Percentiles rank a stretch among this genome's conserved stretches.
Evolutionary conservation across 2,888 invertebrate species (phyloP).

Genomic region (Diaphora mendica): DNA sequence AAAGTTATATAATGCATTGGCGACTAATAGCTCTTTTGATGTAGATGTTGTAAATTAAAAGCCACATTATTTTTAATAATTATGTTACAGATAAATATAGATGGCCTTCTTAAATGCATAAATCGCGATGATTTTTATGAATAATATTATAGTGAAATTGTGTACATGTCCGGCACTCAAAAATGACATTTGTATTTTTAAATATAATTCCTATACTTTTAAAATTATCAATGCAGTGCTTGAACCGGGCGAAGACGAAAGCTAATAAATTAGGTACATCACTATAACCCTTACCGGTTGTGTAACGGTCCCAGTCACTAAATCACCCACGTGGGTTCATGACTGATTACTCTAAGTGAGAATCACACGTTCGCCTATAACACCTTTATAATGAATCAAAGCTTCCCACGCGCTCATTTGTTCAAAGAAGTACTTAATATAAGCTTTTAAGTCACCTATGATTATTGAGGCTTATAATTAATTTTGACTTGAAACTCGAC

Average conservation of each 20-base stretch:
- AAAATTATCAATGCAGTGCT: too few relatives aligned
- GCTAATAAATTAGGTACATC: background rate
- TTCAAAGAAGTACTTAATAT: conserved; percentile 31
- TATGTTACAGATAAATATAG: too few relatives aligned
- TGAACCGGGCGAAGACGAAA: too few relatives aligned
- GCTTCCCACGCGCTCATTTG: conserved; percentile 40
- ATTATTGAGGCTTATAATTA: background rate
- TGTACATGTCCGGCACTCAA: too few relatives aligned
- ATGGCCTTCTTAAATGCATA: too few relatives aligned
- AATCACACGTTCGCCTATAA: conserved; percentile 47
- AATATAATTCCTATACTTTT: too few relatives aligned
- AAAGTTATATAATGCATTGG: background rate
- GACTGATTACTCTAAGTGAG: conserved; percentile 40
- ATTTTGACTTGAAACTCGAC: background rate
- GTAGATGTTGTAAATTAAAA: background rate
- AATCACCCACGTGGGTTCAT: conserved; percentile 40
- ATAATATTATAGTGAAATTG: too few relatives aligned
- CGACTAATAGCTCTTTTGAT: background rate
- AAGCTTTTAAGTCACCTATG: conserved; percentile 22
- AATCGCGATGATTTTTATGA: too few relatives aligned
- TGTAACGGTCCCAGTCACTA: conserved; percentile 27
- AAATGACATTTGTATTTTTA: too few relatives aligned
- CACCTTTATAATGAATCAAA: conserved; percentile 43
- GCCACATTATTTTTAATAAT: background rate
- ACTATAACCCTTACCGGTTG: conserved; percentile 21